Percentiles rank a stretch among this genome's conserved stretches.
Conservation (phyloP, 2,113 vertebrate genomes). For the Sylvilagus bachmani region DNA sequence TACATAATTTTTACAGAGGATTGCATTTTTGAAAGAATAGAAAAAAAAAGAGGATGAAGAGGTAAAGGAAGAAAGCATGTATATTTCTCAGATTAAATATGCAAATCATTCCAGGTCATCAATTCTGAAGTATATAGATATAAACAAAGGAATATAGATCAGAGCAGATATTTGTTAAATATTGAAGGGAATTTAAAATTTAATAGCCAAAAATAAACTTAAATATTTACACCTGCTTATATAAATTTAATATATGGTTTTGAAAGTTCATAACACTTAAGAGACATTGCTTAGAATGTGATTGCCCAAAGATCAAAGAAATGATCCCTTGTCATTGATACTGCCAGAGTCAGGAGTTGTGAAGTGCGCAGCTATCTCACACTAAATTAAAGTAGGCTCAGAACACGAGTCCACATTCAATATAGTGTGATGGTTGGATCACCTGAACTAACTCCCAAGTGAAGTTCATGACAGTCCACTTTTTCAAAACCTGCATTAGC, state of each 20-base stretch:
- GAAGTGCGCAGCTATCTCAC: background rate
- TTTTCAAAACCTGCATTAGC: conserved; percentile 44
- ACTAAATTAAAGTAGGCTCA: background rate
- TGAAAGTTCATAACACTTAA: background rate
- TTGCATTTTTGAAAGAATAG: background rate
- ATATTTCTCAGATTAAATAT: background rate
- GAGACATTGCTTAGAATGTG: background rate
- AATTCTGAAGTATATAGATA: conserved; percentile 11
- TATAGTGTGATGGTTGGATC: background rate
- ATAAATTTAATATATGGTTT: background rate
- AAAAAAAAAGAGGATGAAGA: background rate
- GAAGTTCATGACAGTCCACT: background rate
- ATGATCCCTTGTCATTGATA: background rate
- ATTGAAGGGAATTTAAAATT: background rate
- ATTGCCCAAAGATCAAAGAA: background rate
- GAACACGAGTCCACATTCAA: background rate
- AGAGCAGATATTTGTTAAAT: background rate
- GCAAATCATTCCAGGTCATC: background rate
- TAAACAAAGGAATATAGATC: background rate
- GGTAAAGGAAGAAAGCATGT: background rate
- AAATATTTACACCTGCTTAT: background rate
- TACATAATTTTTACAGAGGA: background rate
- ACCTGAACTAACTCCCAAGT: conserved; percentile 33
- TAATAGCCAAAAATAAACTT: background rate
- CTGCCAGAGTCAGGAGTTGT: background rate